phyloP scores from a whole-genome alignment of 2,888 invertebrate genomes.

The Saturnia pavonia region DNA sequence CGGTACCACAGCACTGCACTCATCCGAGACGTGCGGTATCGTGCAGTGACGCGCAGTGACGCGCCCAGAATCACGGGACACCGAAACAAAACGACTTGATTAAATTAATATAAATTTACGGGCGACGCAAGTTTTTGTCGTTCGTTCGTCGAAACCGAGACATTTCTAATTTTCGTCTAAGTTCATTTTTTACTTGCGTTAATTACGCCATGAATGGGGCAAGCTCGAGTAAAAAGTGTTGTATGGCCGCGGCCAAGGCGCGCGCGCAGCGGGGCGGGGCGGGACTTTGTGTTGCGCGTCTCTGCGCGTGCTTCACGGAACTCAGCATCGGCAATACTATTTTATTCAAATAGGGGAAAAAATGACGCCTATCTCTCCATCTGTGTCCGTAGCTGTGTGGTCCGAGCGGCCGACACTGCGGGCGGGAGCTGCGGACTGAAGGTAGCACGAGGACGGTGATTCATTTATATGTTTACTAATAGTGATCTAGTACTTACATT shows the following conservation, averaged over 20 bases:
- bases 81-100: conserved; percentile 67
- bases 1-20: conserved; percentile 9
- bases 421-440: no score
- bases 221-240: conserved; percentile 41
- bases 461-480: background rate
- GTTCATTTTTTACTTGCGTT: conserved; percentile 69
- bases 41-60: conserved; percentile 1
- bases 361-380: background rate
- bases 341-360: conserved; percentile 18
- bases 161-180: conserved; percentile 74
- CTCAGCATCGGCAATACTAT: conserved; percentile 16
- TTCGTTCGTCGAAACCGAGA: conserved; percentile 59
- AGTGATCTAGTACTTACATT: background rate
- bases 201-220: conserved; percentile 74
- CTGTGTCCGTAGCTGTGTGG: background rate
- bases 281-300: conserved; percentile 60
- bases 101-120: conserved; percentile 70
- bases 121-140: conserved; percentile 55
- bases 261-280: conserved; percentile 25
- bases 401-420: no score
- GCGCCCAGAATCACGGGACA: conserved; percentile 34
- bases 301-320: conserved; percentile 67
- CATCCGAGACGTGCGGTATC: background rate
- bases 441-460: no score
- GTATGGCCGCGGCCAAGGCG: conserved; percentile 23